Evolutionary conservation across 35 echinoderm and acorn worm species (phyloP), one percentile per base, ranked within the genome.

Genomic region (Strongylocentrotus purpuratus): DNA sequence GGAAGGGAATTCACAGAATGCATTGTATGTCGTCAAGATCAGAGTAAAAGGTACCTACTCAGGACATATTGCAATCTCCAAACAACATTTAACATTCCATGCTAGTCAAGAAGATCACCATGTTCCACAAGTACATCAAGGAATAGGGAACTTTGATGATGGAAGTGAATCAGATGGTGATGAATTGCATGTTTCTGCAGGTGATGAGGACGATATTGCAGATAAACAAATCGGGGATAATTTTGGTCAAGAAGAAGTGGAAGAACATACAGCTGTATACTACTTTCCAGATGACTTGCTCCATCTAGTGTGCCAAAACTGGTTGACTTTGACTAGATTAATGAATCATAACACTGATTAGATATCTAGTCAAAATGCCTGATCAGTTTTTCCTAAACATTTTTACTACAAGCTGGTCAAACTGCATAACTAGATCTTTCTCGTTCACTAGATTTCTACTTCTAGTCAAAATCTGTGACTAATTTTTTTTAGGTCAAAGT

Each of bases 241-340:
- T 71, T 94, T 94, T 94, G 60, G 60, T 7, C 25, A 94, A 71
- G 93, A 94, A 94, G 93, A 94, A 94, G 47, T 94, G 93, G 48
- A 94, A 71, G 8, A 61, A 94, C 93, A 94, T 14, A 13, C 48
- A 61, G 93, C 93, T 61, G 60, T 45, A 94, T 41, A 3, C 93
- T 94, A 22, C 47, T 94, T 61, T 58, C 93, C 25, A 60, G 35
- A 61, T 15, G 61, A n/a, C 60, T 94, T 61, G 47, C 93, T 31
- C 55, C 93, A 15, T 61, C 48, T 71, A 94, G 93, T 94, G 93
- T 94, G 46, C 5, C 93, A 25, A 91, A 91, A 32, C 35, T 41
- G 35, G 35, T 41, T 41, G 35, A 41, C 35, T 41, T 41, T 41
- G 35, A 41, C 35, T 41, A 41, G 35, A 41, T 41, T 41, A 0